Evolutionary conservation across 2,113 vertebrate species (phyloP).

Genomic region (Setophaga kirtlandii): DNA sequence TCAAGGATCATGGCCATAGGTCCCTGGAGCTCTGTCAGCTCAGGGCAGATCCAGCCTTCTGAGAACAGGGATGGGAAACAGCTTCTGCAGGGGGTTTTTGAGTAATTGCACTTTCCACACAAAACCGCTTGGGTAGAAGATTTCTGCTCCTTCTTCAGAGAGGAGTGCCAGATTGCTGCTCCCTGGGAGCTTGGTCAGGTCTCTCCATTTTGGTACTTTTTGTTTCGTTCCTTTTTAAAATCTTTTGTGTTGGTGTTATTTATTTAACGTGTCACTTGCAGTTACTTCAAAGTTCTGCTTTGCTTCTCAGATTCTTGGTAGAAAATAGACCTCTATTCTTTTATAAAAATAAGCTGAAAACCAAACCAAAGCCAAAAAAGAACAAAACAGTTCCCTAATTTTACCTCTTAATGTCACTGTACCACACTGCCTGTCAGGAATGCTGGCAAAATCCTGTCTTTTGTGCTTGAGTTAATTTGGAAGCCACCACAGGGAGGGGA

Average conservation of each 20-base stretch:
- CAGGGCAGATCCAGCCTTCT: neutral
- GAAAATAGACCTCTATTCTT: neutral
- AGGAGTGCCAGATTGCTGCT: neutral
- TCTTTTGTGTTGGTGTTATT: neutral
- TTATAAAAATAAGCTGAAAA: neutral
- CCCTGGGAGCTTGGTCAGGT: neutral
- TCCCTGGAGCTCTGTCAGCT: neutral
- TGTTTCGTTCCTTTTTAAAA: fast-evolving
- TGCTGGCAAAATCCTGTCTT: neutral
- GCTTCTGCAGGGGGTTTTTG: neutral
- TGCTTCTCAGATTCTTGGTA: neutral
- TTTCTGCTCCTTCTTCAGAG: neutral
- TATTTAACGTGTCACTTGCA: neutral
- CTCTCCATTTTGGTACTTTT: neutral
- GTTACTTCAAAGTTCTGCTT: neutral
- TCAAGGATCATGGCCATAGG: fast-evolving
- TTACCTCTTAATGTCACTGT: neutral
- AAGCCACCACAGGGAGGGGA: neutral
- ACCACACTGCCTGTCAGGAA: neutral
- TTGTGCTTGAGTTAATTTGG: neutral
- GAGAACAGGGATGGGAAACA: neutral
- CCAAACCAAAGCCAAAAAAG: neutral
- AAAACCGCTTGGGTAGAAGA: neutral
- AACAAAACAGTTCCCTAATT: neutral
- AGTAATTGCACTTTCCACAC: neutral